Evolutionary conservation across 1,140 invertebrate species (phyloP), one percentile per base, ranked within the genome.

Genomic region (Brachionus rubens): DNA sequence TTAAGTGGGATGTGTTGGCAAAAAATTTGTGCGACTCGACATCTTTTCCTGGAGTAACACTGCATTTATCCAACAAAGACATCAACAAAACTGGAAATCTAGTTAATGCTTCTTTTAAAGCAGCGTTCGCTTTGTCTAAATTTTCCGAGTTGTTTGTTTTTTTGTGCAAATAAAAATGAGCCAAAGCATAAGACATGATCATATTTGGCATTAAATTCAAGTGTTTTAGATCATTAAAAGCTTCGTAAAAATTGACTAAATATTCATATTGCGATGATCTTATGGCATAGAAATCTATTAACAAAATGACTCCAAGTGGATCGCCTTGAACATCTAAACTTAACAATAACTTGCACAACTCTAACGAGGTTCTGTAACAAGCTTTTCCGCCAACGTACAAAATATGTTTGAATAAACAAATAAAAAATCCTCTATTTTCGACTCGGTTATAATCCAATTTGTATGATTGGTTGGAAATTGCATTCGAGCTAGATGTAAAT

Each of bases 251-350:
- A 4, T 90, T 85, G 12, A 87, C 79, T 0, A 93, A 86, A 90
- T 92, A 96, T n/a, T 88, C 83, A 80, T 91, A 92, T 84, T 96
- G 90, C 65, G 88, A 88, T 52, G 90, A 88, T 76, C 91, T 85
- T 40, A 96, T 80, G 0, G 93, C 92, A 82, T 93, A 92, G 78
- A 92, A 92, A 82, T 96, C 93, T 2, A 97, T 89, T 78, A 90
- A 87, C 21, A 95, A 85, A 40, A 92, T 85, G 9, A 91, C 87
- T 26, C 90, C 91, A 76, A 96, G 80, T 1, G 94, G 94, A 86
- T 97, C 94, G 36, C 83, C 87, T 33, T 91, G 89, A 1, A 92
- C 91, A 82, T 94, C 92, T 24, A 96, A 82, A 48, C 90, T 91
- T 36, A 91, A 82, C 14, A 87, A 77, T 33, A 87, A 67, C 82